Conservation (phyloP, 2,113 vertebrate genomes). For the Chiloscyllium plagiosum region DNA sequence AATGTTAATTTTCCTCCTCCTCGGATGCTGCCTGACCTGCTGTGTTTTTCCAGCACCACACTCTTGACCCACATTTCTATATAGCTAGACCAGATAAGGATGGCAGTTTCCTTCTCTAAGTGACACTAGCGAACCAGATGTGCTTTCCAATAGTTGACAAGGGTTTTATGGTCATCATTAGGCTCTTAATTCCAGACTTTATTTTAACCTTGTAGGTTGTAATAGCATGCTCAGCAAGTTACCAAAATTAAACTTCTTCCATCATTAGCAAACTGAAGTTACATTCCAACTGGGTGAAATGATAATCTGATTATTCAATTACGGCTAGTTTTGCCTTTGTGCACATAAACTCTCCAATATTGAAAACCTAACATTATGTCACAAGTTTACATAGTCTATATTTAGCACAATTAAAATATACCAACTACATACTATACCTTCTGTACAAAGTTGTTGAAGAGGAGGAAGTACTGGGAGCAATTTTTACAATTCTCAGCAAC, state of each 20-base stretch:
- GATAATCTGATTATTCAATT: background rate
- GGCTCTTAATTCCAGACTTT: no score
- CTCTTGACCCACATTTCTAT: no score
- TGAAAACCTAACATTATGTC: background rate
- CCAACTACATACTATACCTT: conserved; percentile 63
- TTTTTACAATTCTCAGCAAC: conserved; percentile 98
- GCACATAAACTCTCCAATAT: no score
- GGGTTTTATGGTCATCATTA: no score
- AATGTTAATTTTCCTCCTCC: no score
- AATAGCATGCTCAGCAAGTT: background rate
- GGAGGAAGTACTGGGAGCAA: conserved; percentile 91
- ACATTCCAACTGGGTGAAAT: background rate
- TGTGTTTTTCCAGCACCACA: no score
- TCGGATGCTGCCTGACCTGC: no score
- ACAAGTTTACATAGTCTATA: background rate
- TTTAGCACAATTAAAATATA: background rate
- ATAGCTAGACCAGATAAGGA: no score
- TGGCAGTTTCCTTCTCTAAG: no score
- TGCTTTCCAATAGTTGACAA: no score
- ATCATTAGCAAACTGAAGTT: background rate
- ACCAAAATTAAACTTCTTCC: background rate
- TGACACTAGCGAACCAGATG: no score
- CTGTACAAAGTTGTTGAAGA: conserved; percentile 94
- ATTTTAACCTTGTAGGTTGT: background rate
- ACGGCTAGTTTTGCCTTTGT: background rate